Conservation (phyloP, 2,888 invertebrate genomes). For the Erebia aethiops region DNA sequence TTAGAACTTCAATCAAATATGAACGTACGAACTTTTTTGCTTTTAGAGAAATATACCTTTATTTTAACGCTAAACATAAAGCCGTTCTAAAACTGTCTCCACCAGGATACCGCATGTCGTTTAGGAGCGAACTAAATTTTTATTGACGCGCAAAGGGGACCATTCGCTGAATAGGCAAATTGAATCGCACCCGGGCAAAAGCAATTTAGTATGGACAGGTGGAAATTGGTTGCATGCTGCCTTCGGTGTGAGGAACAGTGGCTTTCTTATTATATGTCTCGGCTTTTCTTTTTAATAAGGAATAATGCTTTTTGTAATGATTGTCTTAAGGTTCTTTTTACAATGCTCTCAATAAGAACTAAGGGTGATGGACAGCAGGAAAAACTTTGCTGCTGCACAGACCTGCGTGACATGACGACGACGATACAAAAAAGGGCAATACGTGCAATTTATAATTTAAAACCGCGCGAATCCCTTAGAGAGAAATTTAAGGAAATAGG, state of each 20-base stretch:
- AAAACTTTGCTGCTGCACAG: no score
- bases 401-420: no score
- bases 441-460: no score
- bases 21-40: no score
- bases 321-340: no score
- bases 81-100: background rate
- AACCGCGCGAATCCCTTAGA: no score
- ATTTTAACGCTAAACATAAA: background rate
- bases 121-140: slow-evolving; percentile 24
- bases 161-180: slow-evolving; percentile 23
- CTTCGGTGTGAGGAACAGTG: background rate
- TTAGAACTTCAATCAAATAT: no score
- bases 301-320: background rate
- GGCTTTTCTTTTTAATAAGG: background rate
- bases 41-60: background rate
- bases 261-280: slow-evolving; percentile 13
- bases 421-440: no score
- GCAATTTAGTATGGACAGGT: slow-evolving; percentile 21
- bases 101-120: background rate
- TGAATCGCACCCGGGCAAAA: slow-evolving; percentile 17
- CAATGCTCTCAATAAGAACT: no score
- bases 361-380: no score
- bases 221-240: slow-evolving; percentile 12
- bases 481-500: no score
- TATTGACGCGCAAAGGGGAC: slow-evolving; percentile 24